Conservation (phyloP, 2,113 vertebrate genomes). For the Sylvilagus bachmani region DNA sequence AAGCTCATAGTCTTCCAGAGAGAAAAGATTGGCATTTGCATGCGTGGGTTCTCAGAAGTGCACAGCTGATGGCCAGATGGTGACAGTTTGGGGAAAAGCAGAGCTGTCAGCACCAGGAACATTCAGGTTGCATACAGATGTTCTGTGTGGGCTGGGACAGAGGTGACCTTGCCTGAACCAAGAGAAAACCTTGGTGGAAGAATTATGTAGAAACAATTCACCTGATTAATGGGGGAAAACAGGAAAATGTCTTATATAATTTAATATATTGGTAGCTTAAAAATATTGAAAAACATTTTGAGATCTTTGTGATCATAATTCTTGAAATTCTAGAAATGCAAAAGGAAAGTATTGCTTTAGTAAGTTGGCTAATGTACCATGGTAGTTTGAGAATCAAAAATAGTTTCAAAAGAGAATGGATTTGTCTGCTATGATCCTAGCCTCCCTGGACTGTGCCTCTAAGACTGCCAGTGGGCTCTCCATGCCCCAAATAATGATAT, state of each 20-base stretch:
- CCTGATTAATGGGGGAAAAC: neutral
- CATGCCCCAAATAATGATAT: neutral
- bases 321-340: neutral
- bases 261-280: neutral
- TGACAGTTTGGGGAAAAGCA: constrained; percentile 5
- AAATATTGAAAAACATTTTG: neutral
- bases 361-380: neutral
- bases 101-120: constrained; percentile 49
- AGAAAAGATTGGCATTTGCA: neutral
- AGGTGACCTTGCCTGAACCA: neutral
- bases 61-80: constrained; percentile 71
- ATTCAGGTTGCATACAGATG: constrained; percentile 66
- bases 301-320: neutral
- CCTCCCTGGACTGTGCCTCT: neutral
- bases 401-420: neutral
- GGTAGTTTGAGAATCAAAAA: neutral
- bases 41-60: constrained; percentile 43
- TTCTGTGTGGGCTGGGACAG: constrained; percentile 34
- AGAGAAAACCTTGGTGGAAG: neutral
- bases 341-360: neutral
- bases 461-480: neutral
- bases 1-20: neutral
- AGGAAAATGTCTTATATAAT: neutral
- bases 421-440: neutral
- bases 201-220: neutral